These are phyloP conservation scores for Drosophila dives DNA, from an alignment of 2,888 invertebrate species.

Conservation along the genomic window DNA sequence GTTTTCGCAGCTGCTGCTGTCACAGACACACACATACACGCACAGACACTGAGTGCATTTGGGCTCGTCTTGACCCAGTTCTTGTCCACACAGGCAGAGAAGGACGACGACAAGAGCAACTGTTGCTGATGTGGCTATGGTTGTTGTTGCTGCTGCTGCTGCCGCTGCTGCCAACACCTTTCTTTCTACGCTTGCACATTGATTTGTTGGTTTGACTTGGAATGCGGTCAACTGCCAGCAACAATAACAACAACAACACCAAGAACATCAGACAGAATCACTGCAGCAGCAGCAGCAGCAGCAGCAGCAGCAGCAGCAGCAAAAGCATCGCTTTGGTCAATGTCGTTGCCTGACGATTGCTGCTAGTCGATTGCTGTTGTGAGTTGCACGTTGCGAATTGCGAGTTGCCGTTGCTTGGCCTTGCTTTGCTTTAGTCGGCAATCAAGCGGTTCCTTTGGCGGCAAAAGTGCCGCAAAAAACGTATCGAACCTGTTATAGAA, in stretches of 20 bases:
- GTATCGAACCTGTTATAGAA: constrained; percentile 72
- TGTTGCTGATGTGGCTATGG: constrained; percentile 11
- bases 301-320: constrained; percentile 24
- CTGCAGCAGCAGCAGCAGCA: constrained; percentile 35
- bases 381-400: constrained; percentile 26
- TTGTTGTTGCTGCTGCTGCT: constrained; percentile 10
- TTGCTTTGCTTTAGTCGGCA: constrained; percentile 70
- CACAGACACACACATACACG: constrained; percentile 15
- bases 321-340: constrained; percentile 61
- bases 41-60: constrained; percentile 28
- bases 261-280: constrained; percentile 28
- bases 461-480: constrained; percentile 73
- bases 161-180: constrained; percentile 58
- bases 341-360: constrained; percentile 55
- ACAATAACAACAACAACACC: constrained; percentile 24
- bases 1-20: constrained; percentile 50
- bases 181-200: constrained; percentile 69
- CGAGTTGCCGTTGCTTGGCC: constrained; percentile 72
- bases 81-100: constrained; percentile 42
- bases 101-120: constrained; percentile 51
- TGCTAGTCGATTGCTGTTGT: constrained; percentile 23
- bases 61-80: constrained; percentile 60
- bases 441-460: constrained; percentile 74
- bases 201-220: constrained; percentile 67
- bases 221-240: constrained; percentile 71